Evolutionary conservation across 2,113 vertebrate genomes (phyloP), one percentile per base, ranked within the genome.

Genomic region (Bothrops jararaca): DNA sequence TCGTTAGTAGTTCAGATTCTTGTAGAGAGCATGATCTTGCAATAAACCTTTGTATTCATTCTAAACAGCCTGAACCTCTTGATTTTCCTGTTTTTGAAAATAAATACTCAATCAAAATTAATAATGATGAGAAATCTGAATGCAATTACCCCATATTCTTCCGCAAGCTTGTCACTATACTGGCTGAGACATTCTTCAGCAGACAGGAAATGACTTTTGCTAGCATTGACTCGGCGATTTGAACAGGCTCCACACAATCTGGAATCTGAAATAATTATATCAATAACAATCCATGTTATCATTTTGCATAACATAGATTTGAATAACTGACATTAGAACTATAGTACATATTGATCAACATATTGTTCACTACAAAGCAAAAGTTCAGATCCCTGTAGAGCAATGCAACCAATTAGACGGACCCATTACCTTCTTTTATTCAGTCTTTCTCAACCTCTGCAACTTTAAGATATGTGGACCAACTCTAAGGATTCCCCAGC

Each of bases 161-260:
- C 96, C 87, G 94, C 94, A 93, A 98, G 95, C n/a, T 95, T 96
- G 94, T 93, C 92, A 56, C 96, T 94, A 93, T 98, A 96, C 4
- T 94, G 93, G 50, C 11, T 85, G 80, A 98, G 96, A 92, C 96
- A 97, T 2, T 98, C 96, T 89, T 98, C 97, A 2, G 98, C 97
- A 4, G 95, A 92, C 74, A 94, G 6, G 2, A 95, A 96, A 53
- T 88, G 48, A 34, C 53, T 89, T 54, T 96, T 85, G 80, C 57
- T 20, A 54, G 26, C 24, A 8, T 45, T 92, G 86, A 88, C 92
- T 2, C 90, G 23, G 8, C 91, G n/a, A 8, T 64, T 52, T 34
- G 91, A 50, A 64, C 90, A 88, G 56, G 34, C 94, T 22, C 92
- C 48, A 0, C 54, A 91, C 29, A 86, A 0, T 22, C 88, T 90